Evolutionary conservation across 1,140 invertebrate genomes (phyloP).

Genomic region (Diorhabda sublineata): DNA sequence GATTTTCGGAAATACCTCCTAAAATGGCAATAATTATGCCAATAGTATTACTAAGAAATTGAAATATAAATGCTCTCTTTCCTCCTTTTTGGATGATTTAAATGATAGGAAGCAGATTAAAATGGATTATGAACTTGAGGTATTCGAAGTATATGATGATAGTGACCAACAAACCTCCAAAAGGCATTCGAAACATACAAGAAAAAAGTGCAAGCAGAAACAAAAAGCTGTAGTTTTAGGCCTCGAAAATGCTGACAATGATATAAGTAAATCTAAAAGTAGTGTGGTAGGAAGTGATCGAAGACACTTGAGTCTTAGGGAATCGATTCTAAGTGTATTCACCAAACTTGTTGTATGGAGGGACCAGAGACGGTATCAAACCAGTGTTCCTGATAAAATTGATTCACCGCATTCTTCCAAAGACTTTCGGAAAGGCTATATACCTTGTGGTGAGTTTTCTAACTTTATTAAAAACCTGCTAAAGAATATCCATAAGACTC

Average conservation of each 20-base stretch:
- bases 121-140: conserved; percentile 48
- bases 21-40: too few species aligned
- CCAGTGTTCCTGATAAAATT: conserved; percentile 57
- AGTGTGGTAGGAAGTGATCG: conserved; percentile 46
- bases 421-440: conserved; percentile 57
- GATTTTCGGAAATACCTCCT: too few species aligned
- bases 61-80: background rate
- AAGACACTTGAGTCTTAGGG: conserved; percentile 49
- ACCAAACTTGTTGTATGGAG: conserved; percentile 63
- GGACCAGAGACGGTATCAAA: conserved; percentile 51
- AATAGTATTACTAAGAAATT: too few species aligned
- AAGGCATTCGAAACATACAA: conserved; percentile 41
- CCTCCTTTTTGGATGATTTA: background rate
- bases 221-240: conserved; percentile 30
- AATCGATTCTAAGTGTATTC: conserved; percentile 61
- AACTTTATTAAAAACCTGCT: too few species aligned
- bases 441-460: conserved; percentile 44
- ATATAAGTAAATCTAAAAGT: conserved; percentile 40
- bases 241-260: conserved; percentile 34
- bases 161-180: conserved; percentile 38
- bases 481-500: too few species aligned
- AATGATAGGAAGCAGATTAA: background rate
- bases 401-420: conserved; percentile 50
- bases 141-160: conserved; percentile 46
- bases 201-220: conserved; percentile 47